phyloP scores from a whole-genome alignment of 2,797 vertebrate genomes.

The Pseudomugil gertrudae region DNA sequence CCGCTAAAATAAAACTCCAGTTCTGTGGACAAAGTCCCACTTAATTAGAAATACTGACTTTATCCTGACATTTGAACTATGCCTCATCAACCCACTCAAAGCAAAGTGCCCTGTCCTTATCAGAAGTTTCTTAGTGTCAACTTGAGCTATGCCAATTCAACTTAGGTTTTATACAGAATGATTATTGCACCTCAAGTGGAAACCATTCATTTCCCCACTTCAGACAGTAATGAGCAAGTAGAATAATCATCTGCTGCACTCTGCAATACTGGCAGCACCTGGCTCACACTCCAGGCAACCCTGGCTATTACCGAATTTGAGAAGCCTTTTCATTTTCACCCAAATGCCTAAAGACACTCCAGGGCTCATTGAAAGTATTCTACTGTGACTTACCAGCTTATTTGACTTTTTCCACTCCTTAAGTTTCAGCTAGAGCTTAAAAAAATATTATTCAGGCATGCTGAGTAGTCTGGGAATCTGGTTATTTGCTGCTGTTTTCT shows the following conservation, averaged over 20 bases:
- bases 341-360: constrained; percentile 43
- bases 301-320: constrained; percentile 45
- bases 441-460: not conserved
- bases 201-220: constrained; percentile 64
- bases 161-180: constrained; percentile 56
- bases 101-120: constrained; percentile 41
- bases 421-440: not conserved
- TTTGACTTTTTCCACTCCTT: constrained; percentile 18
- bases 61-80: constrained; percentile 11
- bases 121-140: constrained; percentile 34
- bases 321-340: constrained; percentile 60
- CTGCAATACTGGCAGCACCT: constrained; percentile 52
- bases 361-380: constrained; percentile 25
- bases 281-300: constrained; percentile 42
- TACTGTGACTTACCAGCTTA: not conserved
- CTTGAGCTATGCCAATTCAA: constrained; percentile 51
- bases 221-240: constrained; percentile 55
- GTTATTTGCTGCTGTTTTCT: not conserved
- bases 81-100: constrained; percentile 39
- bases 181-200: constrained; percentile 59
- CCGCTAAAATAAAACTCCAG: not conserved
- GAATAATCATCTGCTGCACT: constrained; percentile 58
- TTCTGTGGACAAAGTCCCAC: not conserved
- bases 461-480: not conserved
- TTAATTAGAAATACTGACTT: not conserved